These are phyloP conservation scores for Autographa pulchrina DNA, from an alignment of 2,888 invertebrate genomes.

Conservation along the genomic window DNA sequence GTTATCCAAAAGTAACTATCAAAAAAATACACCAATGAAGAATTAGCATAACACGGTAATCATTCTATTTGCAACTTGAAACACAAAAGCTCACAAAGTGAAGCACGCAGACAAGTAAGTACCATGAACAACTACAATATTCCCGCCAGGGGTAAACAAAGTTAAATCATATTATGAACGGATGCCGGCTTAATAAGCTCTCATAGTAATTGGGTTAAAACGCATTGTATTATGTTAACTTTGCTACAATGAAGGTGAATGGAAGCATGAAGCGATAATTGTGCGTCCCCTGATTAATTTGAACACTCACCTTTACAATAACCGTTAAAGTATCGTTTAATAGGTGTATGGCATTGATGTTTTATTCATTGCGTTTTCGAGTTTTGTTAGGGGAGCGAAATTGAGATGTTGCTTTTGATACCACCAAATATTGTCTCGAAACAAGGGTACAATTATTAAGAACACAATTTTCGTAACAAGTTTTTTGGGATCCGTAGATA, in stretches of 20 bases:
- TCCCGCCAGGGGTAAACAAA: slow-evolving; percentile 42
- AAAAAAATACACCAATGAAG: neutral
- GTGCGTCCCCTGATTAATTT: slow-evolving; percentile 42
- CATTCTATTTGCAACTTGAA: neutral
- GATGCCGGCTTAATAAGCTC: slow-evolving; percentile 59
- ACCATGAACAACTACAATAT: slow-evolving; percentile 43
- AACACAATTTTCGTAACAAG: neutral
- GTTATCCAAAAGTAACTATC: no score
- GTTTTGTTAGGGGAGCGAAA: neutral
- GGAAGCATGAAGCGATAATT: slow-evolving; percentile 60
- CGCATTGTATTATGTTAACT: slow-evolving; percentile 58
- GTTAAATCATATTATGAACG: slow-evolving; percentile 50
- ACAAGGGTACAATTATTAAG: neutral
- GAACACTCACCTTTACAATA: slow-evolving; percentile 27
- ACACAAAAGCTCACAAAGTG: slow-evolving; percentile 12
- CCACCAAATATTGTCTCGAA: neutral
- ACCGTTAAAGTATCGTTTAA: slow-evolving; percentile 17
- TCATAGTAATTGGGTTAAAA: slow-evolving; percentile 63
- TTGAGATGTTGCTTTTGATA: neutral
- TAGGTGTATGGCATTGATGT: slow-evolving; percentile 1
- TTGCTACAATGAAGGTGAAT: slow-evolving; percentile 56
- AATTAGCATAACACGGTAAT: neutral
- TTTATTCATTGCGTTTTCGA: slow-evolving; percentile 8
- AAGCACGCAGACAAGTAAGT: slow-evolving; percentile 24
- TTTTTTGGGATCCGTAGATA: neutral